phyloP scores from a whole-genome alignment of 2,888 invertebrate species.

The Seira musarum region DNA sequence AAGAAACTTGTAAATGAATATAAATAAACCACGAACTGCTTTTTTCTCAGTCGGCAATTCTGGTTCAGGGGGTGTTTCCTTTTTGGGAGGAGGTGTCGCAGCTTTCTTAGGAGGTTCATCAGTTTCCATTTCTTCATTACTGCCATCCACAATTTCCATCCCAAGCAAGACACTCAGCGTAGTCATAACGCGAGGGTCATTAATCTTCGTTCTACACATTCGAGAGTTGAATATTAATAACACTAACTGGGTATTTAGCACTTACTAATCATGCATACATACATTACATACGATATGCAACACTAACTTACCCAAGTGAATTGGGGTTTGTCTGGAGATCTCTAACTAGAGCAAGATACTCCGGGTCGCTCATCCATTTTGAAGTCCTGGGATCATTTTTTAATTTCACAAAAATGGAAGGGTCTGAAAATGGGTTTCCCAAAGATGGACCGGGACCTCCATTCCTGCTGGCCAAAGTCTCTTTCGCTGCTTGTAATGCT shows the following conservation, averaged over 20 bases:
- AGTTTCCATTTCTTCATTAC: constrained; percentile 77
- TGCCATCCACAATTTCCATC: constrained; percentile 73
- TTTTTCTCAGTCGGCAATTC: constrained; percentile 70
- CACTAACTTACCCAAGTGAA: constrained; percentile 72
- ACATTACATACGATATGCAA: background rate
- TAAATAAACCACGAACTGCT: constrained; percentile 58
- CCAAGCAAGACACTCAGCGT: constrained; percentile 82
- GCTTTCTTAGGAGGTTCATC: constrained; percentile 67
- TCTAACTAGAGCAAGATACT: constrained; percentile 77
- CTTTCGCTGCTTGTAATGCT: constrained; percentile 79
- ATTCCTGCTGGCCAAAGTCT: constrained; percentile 67
- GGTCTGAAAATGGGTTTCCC: constrained; percentile 76
- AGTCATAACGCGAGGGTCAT: constrained; percentile 80
- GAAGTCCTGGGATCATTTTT: constrained; percentile 80
- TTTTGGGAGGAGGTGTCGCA: constrained; percentile 56
- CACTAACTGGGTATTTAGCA: no score
- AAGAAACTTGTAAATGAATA: no score
- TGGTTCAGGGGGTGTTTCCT: constrained; percentile 57
- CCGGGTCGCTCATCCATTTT: constrained; percentile 82
- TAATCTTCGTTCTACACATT: constrained; percentile 73
- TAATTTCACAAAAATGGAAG: constrained; percentile 78
- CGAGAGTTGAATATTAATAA: no score
- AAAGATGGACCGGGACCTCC: constrained; percentile 69
- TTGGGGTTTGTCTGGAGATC: constrained; percentile 79
- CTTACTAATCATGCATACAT: no score